Conservation (phyloP, 1,140 invertebrate species). For the Diachasmimorpha longicaudata region DNA sequence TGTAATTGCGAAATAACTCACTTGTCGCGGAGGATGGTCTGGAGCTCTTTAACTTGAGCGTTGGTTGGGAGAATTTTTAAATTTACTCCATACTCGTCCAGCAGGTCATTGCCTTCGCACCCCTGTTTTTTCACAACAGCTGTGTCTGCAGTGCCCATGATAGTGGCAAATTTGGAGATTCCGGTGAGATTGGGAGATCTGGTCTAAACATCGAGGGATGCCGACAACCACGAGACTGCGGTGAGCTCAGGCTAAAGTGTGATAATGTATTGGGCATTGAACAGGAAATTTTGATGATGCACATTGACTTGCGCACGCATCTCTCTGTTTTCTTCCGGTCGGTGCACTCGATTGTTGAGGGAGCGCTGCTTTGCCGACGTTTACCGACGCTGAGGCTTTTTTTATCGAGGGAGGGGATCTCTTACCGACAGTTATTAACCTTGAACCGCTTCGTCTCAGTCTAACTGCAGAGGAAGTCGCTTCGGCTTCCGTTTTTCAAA, state of each 20-base stretch:
- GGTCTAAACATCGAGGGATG: neutral
- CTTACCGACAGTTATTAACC: too few species aligned
- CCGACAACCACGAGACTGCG: neutral
- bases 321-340: neutral
- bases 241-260: neutral
- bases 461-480: too few species aligned
- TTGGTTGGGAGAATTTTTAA: slow-evolving; percentile 83
- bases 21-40: slow-evolving; percentile 95
- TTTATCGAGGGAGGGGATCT: neutral
- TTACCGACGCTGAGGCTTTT: too few species aligned
- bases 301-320: neutral
- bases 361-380: neutral
- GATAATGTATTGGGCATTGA: neutral
- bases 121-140: slow-evolving; percentile 41
- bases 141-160: slow-evolving; percentile 52
- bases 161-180: slow-evolving; percentile 4
- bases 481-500: neutral
- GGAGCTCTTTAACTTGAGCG: slow-evolving; percentile 90
- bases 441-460: too few species aligned
- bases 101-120: slow-evolving; percentile 39
- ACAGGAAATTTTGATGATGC: neutral
- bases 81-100: slow-evolving; percentile 77
- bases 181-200: neutral
- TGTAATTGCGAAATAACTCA: slow-evolving; percentile 60
- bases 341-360: neutral